Base-by-base conservation (phyloP, 37 sponge, comb jelly and placozoan genomes). In the Chondrosia reniformis region DNA sequence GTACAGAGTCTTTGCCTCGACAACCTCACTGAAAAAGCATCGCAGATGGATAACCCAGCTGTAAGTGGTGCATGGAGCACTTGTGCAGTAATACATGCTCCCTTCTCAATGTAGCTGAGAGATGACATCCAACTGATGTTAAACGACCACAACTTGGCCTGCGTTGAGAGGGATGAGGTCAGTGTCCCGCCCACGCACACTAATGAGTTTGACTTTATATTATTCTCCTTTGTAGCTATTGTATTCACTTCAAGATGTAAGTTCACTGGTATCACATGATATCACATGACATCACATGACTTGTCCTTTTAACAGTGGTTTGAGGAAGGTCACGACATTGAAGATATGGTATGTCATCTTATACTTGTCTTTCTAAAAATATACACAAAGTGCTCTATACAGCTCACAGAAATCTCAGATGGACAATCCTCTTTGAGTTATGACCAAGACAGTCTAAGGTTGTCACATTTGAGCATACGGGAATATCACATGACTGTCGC, bases 241-340 rank as follows among this genome's bases (percentile, higher is more conserved):
- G 2, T 33, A 43, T 24, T 80, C 83, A 24, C 37, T 89, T 27
- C 87, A 81, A 55, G 75, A 81, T 71, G 85, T 89, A 63, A 63
- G 90, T 76, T 0, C 5, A 4, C 31, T 31, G 21, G 75, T 74
- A 24, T 33, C 25, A 24, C 55, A 55, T 22, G 45, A 37, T 34
- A 38, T 19, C 55, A 12, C 49, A n/a, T 63, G 8, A 40, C 55
- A 24, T 13, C 10, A 15, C 10, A 49, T 49, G 15, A 2, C 21
- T 33, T 61, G 19, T 31, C 4, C 57, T 21, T 46, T 33, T 31
- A 59, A 38, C 61, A 87, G 87, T 87, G 87, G 87, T 87, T 87
- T 67, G 74, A 81, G 22, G 79, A 81, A 42, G 78, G 78, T 22
- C 87, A 87, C 58, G n/a, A n/a, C 45, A 74, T 77, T 19, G 87